Evolutionary conservation across 2,888 invertebrate species (phyloP).

Genomic region (Galeopsomyia nigrocyanea): DNA sequence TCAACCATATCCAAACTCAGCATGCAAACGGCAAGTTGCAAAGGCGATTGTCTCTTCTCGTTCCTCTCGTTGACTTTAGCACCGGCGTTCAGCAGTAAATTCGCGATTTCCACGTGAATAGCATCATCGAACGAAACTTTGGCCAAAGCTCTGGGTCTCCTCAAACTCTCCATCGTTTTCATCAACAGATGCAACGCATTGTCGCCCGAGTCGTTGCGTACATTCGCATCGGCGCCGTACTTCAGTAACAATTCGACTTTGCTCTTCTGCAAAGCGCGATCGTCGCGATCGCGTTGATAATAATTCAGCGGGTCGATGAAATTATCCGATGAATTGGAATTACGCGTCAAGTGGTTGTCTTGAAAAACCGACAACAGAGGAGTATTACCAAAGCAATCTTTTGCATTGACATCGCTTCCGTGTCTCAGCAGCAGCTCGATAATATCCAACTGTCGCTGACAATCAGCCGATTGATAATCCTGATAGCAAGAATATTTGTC

Average conservation of each 20-base stretch:
- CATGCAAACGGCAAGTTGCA: conserved; percentile 14
- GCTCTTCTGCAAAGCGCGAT: neutral
- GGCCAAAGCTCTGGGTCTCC: no score
- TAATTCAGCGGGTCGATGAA: neutral
- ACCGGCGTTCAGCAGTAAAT: neutral
- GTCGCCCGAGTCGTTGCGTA: neutral
- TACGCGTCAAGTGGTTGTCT: neutral
- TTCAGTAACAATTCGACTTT: neutral
- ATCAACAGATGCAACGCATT: neutral
- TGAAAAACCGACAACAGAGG: neutral
- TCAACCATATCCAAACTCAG: conserved; percentile 11
- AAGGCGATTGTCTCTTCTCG: neutral
- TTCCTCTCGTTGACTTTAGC: neutral
- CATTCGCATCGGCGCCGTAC: neutral
- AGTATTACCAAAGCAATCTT: neutral
- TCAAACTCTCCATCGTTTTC: no score
- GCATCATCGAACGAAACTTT: no score
- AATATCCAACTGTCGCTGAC: neutral
- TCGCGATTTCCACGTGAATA: neutral
- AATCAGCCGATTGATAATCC: no score
- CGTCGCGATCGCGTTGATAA: no score
- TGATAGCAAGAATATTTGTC: neutral
- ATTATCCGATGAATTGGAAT: neutral
- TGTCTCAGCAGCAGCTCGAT: neutral
- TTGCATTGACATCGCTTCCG: conserved; percentile 1